Evolutionary conservation across 2,113 vertebrate genomes (phyloP).

Genomic region (Halcyon senegalensis): DNA sequence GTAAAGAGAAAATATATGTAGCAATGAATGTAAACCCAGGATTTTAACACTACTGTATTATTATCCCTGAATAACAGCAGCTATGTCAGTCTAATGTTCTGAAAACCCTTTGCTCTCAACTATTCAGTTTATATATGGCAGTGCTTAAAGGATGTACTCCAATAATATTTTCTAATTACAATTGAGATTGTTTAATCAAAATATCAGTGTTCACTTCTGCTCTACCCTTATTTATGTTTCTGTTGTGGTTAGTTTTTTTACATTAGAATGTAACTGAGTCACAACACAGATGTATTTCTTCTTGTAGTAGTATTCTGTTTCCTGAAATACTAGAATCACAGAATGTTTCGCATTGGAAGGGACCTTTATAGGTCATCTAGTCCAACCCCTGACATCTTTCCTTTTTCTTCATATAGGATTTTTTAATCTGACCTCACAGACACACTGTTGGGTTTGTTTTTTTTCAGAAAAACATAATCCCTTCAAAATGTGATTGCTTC

Average conservation of each 20-base stretch:
- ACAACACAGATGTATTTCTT: not conserved
- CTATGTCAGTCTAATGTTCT: not conserved
- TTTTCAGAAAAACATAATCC: not conserved
- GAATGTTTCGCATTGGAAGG: too few species aligned
- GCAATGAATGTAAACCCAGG: not conserved
- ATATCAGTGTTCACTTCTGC: not conserved
- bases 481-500: not conserved
- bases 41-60: not conserved
- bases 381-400: not conserved
- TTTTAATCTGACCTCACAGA: not conserved
- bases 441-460: not conserved
- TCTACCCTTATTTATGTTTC: not conserved
- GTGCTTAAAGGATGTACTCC: not conserved
- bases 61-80: not conserved
- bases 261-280: not conserved
- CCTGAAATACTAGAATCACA: not conserved
- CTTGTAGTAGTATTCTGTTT: not conserved
- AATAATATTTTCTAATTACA: not conserved
- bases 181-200: not conserved
- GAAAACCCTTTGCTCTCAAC: not conserved
- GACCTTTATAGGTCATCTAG: not conserved
- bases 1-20: not conserved
- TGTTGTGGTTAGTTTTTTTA: not conserved
- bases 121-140: not conserved
- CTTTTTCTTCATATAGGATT: not conserved